Base-by-base conservation (phyloP, 2,888 invertebrate species). In the Ennomos quercinarius region DNA sequence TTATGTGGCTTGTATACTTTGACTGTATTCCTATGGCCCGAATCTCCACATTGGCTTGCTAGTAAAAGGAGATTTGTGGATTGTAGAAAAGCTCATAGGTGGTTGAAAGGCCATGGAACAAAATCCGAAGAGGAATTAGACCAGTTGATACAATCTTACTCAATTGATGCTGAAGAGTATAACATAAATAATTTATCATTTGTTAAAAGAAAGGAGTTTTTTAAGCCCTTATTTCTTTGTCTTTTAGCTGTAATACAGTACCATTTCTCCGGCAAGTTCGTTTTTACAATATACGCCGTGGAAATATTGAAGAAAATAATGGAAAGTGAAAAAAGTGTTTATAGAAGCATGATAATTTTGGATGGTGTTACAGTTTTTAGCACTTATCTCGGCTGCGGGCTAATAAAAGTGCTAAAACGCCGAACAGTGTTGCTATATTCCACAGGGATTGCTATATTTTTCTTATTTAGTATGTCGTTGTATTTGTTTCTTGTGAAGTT, bases 41-140 rank as follows among this genome's bases (percentile, higher is more conserved):
- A 71, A 49, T 75, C 76, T 0, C 78, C 77, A 0, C 63, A 73
- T 9, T 80, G 76, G 76, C 56, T 78, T 8, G 76, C 76, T 0
- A 76, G 71, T 36, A 74, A 67, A 52, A 68, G 72, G 0, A 67
- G 67, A 9, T 73, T 69, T 43, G 74, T 72, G 0, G 75, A 76
- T 34, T 72, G 76, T 48, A 64, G 52, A 6, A 45, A 44, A n/a
- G 59, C 74, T 0, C 72, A 71, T 38, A 61, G 66, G 9, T 73
- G 74, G 74, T 49, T 80, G 0, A 72, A 75, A 40, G 79, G 78
- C 0, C 46, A 36, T 0, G 57, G 60, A 11, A 52, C 48, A 5
- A 37, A 50, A 12, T 57, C 76, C 0, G 67, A 71, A 39, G 63
- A 47, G 9, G 71, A 74, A 36, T 39, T 76, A 0, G 54, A 66